Percentiles rank a stretch among this genome's conserved stretches.
These are phyloP conservation scores for Cephus sareptanus DNA, from an alignment of 2,888 invertebrate species.

Conservation along the genomic window DNA sequence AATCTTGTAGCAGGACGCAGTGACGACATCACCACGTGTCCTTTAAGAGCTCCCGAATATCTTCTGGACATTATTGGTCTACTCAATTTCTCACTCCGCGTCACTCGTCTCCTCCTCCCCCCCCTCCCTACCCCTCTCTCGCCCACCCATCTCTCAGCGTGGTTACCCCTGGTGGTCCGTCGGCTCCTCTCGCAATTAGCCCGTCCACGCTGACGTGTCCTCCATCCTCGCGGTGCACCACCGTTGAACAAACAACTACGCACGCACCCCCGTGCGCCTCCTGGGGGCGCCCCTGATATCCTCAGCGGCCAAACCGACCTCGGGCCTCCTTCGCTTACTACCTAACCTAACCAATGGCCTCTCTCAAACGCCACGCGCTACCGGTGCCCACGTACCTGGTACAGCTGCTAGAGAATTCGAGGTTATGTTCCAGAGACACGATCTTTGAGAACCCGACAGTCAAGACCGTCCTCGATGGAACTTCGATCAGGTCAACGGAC, in stretches of 20 bases:
- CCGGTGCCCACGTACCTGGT: neutral
- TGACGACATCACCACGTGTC: conserved; percentile 40
- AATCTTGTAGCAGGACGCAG: conserved; percentile 49
- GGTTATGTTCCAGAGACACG: neutral
- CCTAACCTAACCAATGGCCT: neutral
- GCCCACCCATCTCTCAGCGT: neutral
- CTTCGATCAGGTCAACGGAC: neutral
- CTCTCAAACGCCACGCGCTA: neutral
- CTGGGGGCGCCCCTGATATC: conserved; percentile 40
- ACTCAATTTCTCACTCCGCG: neutral
- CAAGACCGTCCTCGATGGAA: neutral
- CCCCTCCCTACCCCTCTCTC: neutral
- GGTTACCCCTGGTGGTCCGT: neutral
- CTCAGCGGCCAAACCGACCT: conserved; percentile 52
- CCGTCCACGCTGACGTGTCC: neutral
- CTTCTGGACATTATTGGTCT: conserved; percentile 23
- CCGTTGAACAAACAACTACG: conserved; percentile 34
- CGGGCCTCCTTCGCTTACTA: neutral
- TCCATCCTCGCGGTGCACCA: neutral
- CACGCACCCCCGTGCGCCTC: conserved; percentile 17
- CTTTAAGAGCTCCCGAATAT: conserved; percentile 35
- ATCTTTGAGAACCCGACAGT: neutral
- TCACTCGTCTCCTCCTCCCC: neutral
- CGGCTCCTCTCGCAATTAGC: neutral
- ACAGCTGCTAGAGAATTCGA: neutral